Evolutionary conservation across 2,888 invertebrate genomes (phyloP).

Genomic region (Microdon myrmicae): DNA sequence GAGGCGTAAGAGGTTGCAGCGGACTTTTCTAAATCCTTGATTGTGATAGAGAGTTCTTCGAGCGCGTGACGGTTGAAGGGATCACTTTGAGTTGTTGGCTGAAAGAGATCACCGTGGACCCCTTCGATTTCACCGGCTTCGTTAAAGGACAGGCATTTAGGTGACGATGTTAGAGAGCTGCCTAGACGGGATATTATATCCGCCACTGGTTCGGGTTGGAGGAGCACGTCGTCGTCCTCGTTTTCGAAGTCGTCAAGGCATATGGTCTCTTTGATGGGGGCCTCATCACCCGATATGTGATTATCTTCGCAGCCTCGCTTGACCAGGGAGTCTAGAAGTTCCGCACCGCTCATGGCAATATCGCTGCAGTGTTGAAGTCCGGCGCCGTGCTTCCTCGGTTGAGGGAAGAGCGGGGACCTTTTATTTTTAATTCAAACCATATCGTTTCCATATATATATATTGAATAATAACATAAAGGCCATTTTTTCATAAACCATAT

Average conservation of each 20-base stretch:
- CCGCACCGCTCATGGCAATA: slow-evolving; percentile 67
- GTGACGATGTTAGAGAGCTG: slow-evolving; percentile 69
- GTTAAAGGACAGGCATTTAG: slow-evolving; percentile 65
- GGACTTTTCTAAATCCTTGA: slow-evolving; percentile 68
- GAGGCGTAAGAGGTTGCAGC: slow-evolving; percentile 53
- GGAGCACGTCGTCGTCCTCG: slow-evolving; percentile 68
- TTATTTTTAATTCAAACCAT: too few relatives aligned
- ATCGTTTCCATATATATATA: too few relatives aligned
- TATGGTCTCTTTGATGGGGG: slow-evolving; percentile 55
- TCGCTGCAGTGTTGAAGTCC: slow-evolving; percentile 63
- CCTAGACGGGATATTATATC: slow-evolving; percentile 75
- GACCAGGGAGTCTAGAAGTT: slow-evolving; percentile 71
- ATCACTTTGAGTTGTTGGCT: slow-evolving; percentile 54
- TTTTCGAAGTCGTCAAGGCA: slow-evolving; percentile 67
- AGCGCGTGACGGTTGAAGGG: slow-evolving; percentile 55
- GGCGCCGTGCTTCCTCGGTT: too few relatives aligned
- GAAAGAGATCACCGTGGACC: slow-evolving; percentile 63
- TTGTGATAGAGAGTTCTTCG: slow-evolving; percentile 70
- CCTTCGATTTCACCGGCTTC: slow-evolving; percentile 66
- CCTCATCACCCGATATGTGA: slow-evolving; percentile 63
- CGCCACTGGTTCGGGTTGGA: slow-evolving; percentile 68
- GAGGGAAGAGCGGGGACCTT: too few relatives aligned
- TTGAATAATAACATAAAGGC: too few relatives aligned
- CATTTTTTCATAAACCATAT: too few relatives aligned
- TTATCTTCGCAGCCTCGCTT: slow-evolving; percentile 74